Evolutionary conservation across 2,797 vertebrate species (phyloP).

Genomic region (Chelidonichthys spinosus): DNA sequence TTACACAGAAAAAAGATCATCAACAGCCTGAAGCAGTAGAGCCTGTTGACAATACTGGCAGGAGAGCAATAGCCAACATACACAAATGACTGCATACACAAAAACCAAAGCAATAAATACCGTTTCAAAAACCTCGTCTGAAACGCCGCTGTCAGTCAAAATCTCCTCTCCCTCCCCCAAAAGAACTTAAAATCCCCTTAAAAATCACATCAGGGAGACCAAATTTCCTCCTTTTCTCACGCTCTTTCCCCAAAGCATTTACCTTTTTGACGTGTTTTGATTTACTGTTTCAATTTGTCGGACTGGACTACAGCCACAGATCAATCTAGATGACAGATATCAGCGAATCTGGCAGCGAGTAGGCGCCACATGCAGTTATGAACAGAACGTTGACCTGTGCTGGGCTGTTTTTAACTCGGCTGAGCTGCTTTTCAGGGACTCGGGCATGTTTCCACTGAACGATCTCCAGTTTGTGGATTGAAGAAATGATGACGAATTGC

Average conservation of each 20-base stretch:
- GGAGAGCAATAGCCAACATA: not conserved
- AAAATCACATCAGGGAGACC: conserved; percentile 18
- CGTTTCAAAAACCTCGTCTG: conserved; percentile 4
- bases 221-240: conserved; percentile 10
- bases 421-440: conserved; percentile 5
- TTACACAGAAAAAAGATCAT: not conserved
- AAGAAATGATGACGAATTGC: not conserved
- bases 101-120: conserved; percentile 13
- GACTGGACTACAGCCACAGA: conserved; percentile 47
- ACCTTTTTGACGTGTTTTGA: conserved; percentile 30
- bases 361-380: conserved; percentile 29
- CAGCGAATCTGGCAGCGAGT: conserved; percentile 30
- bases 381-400: conserved; percentile 6
- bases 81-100: conserved; percentile 17
- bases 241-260: not conserved
- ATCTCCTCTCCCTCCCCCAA: not conserved
- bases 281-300: conserved; percentile 38
- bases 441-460: not conserved
- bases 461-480: not conserved
- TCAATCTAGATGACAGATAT: conserved; percentile 37
- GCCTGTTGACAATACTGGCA: not conserved
- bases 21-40: conserved; percentile 11
- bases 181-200: conserved; percentile 10
- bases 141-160: conserved; percentile 22
- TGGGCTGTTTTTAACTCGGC: conserved; percentile 19